A percentile compares a stretch with the other conserved stretches of the same genome.
Evolutionary conservation across 2,113 vertebrate species (phyloP).

Genomic region (Regulus satrapa): DNA sequence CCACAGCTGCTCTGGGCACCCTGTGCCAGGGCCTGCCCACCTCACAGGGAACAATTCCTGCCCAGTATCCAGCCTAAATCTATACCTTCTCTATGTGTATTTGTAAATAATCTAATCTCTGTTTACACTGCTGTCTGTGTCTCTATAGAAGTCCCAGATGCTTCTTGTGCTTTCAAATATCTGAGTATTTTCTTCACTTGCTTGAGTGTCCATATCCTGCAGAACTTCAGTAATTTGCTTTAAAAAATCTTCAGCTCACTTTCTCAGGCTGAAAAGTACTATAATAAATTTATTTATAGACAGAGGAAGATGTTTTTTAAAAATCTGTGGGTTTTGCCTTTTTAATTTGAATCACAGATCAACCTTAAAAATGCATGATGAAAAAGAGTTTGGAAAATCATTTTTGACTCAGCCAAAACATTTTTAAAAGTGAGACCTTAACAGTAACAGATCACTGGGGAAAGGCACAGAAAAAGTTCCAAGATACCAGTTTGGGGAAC

Average conservation of each 20-base stretch:
- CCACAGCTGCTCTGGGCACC: background rate
- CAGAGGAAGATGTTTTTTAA: background rate
- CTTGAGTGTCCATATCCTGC: background rate
- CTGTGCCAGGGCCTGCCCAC: background rate
- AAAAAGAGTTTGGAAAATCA: background rate
- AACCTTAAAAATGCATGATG: background rate
- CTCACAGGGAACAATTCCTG: background rate
- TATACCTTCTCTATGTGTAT: background rate
- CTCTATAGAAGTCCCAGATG: background rate
- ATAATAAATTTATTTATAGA: background rate
- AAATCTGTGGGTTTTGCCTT: background rate
- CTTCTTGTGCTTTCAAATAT: background rate
- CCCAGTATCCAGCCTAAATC: background rate
- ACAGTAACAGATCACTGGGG: background rate
- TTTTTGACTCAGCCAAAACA: background rate
- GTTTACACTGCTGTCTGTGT: background rate
- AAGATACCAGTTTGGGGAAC: accelerated
- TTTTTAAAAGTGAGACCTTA: background rate
- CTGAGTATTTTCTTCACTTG: background rate
- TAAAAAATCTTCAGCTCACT: background rate
- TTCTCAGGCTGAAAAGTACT: background rate
- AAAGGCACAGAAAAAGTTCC: background rate
- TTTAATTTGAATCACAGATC: background rate
- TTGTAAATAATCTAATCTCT: background rate
- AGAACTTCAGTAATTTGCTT: background rate